These are phyloP conservation scores for Musca domestica DNA, from an alignment of 1,140 invertebrate species.

Conservation along the genomic window DNA sequence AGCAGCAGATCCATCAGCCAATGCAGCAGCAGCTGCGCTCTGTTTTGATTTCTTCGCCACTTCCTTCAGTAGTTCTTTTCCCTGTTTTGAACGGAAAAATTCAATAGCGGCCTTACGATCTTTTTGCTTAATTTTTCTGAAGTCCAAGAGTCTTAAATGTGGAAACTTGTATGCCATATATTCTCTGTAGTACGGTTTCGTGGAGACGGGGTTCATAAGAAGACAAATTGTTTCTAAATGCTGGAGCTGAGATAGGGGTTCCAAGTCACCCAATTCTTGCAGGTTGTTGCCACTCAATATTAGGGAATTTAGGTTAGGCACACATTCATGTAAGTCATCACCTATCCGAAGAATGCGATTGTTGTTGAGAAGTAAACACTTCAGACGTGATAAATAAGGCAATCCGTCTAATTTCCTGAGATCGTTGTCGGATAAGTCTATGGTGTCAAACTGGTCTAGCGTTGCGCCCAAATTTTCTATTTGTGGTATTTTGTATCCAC, in stretches of 20 bases:
- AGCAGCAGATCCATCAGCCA: constrained; percentile 28
- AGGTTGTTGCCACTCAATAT: constrained; percentile 96
- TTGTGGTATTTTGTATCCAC: constrained; percentile 97
- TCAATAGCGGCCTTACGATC: constrained; percentile 83
- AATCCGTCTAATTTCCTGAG: constrained; percentile 97
- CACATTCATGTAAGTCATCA: constrained; percentile 80
- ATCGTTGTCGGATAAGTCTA: constrained; percentile 99
- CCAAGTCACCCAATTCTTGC: constrained; percentile 91
- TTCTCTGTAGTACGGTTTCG: constrained; percentile 89
- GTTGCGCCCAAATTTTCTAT: constrained; percentile 99
- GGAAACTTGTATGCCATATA: constrained; percentile 75
- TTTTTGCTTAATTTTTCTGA: constrained; percentile 89
- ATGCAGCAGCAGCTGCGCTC: constrained; percentile 39
- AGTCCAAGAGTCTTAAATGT: constrained; percentile 86
- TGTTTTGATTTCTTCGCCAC: constrained; percentile 85
- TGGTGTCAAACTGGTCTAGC: constrained; percentile 97
- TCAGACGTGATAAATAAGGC: constrained; percentile 86
- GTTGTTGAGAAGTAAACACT: constrained; percentile 90
- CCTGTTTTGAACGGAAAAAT: constrained; percentile 92
- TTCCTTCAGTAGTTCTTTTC: constrained; percentile 86
- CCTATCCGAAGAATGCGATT: constrained; percentile 92
- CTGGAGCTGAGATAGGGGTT: constrained; percentile 77
- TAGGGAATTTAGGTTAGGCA: constrained; percentile 88
- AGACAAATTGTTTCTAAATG: constrained; percentile 84
- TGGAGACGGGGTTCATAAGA: constrained; percentile 92